phyloP scores from a whole-genome alignment of 2,888 invertebrate species.

The Ectemnius lituratus region DNA sequence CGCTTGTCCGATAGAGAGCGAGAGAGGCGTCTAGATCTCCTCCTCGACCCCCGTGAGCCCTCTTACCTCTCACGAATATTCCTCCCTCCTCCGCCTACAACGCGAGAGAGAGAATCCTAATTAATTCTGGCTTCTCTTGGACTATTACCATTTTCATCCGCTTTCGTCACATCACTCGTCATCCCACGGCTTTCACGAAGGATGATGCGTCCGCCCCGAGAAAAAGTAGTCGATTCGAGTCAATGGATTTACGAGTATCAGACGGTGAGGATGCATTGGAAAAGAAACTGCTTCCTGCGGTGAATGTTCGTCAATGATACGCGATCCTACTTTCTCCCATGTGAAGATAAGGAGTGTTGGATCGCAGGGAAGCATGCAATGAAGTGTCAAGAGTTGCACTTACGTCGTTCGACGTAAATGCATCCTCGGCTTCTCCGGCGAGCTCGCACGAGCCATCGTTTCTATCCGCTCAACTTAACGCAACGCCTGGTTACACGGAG shows the following conservation, averaged over 20 bases:
- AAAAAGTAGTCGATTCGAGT: neutral
- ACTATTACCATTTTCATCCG: neutral
- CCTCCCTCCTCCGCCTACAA: constrained; percentile 33
- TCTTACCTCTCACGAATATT: constrained; percentile 53
- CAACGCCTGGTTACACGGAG: constrained; percentile 48
- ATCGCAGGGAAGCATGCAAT: constrained; percentile 29
- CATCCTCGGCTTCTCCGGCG: constrained; percentile 34
- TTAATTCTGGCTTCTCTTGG: constrained; percentile 48
- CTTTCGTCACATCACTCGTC: neutral
- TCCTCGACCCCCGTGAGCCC: constrained; percentile 35
- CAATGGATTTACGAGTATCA: neutral
- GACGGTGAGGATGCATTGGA: constrained; percentile 6
- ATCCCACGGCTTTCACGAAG: neutral
- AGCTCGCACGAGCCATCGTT: constrained; percentile 53
- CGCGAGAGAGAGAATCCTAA: constrained; percentile 38
- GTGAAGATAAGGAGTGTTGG: neutral
- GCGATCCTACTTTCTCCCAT: neutral
- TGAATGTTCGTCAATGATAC: neutral
- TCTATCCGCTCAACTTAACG: constrained; percentile 55
- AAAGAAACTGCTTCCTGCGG: constrained; percentile 8
- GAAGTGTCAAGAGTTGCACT: constrained; percentile 67
- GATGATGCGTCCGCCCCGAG: constrained; percentile 17
- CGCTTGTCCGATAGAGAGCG: neutral
- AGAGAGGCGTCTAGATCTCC: constrained; percentile 38
- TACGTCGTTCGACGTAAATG: constrained; percentile 51